These are phyloP conservation scores for Siderastrea siderea DNA, from an alignment of 92 coral and sea anemone genomes.

Conservation along the genomic window DNA sequence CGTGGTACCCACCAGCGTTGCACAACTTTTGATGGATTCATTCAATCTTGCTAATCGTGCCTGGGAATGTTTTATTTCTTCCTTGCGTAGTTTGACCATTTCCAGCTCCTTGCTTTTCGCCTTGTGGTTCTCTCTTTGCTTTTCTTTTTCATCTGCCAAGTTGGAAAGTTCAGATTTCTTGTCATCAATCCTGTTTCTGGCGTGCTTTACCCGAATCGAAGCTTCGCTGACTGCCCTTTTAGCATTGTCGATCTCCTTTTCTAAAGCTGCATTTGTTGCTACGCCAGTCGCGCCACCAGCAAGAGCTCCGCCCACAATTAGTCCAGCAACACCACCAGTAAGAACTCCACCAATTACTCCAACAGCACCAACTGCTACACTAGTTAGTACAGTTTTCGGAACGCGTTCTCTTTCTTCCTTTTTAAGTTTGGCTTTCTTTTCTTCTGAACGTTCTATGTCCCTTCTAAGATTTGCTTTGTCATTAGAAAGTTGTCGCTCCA, in stretches of 20 bases:
- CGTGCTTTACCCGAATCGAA: not conserved
- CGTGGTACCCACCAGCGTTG: conserved; percentile 22
- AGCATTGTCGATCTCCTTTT: too few species aligned
- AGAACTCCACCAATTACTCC: not conserved
- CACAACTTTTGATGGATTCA: conserved; percentile 32
- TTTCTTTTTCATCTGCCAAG: not conserved
- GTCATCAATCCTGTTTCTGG: not conserved
- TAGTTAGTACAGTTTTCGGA: too few species aligned
- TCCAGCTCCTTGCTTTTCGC: conserved; percentile 21
- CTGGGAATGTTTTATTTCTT: conserved; percentile 18
- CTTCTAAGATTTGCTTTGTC: not conserved
- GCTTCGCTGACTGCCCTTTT: conserved; percentile 15
- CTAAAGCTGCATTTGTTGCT: too few species aligned
- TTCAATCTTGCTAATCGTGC: conserved; percentile 10
- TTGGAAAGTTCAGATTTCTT: conserved; percentile 19
- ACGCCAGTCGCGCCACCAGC: too few species aligned
- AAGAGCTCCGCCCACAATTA: not conserved
- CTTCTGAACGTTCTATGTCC: too few species aligned
- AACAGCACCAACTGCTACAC: not conserved
- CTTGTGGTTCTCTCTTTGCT: not conserved
- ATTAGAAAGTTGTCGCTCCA: conserved; percentile 14
- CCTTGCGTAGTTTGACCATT: conserved; percentile 4
- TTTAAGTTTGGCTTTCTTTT: not conserved
- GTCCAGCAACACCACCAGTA: not conserved
- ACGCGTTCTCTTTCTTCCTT: not conserved